Percentiles rank a stretch among this genome's conserved stretches.
phyloP scores from a whole-genome alignment of 2,888 invertebrate genomes.

The Meloe dianella region DNA sequence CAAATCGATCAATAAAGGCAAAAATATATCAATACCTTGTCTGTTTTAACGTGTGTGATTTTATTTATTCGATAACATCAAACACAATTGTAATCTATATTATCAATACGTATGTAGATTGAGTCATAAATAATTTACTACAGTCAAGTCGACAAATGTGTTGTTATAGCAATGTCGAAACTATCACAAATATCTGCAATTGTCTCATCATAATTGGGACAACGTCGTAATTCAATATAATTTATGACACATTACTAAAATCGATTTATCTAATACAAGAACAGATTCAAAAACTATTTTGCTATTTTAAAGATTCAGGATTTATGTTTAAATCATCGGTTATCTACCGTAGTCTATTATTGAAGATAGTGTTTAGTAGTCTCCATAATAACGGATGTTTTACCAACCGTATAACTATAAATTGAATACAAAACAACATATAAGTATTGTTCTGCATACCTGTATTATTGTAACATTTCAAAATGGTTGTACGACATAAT shows the following conservation, averaged over 20 bases:
- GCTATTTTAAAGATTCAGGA: too few relatives aligned
- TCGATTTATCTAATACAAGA: background rate
- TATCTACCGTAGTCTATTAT: too few relatives aligned
- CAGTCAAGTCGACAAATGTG: constrained; percentile 7
- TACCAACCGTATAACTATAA: too few relatives aligned
- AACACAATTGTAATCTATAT: background rate
- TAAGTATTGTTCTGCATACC: too few relatives aligned
- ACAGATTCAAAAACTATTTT: too few relatives aligned
- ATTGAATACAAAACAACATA: too few relatives aligned
- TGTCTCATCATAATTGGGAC: constrained; percentile 44
- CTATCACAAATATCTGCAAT: constrained; percentile 36
- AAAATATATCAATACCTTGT: too few relatives aligned
- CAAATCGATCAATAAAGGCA: too few relatives aligned
- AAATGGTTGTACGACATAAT: background rate
- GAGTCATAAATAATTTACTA: constrained; percentile 5
- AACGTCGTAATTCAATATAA: constrained; percentile 44
- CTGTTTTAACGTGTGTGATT: background rate
- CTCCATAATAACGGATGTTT: too few relatives aligned
- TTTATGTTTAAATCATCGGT: too few relatives aligned
- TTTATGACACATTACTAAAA: constrained; percentile 33
- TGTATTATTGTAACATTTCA: background rate
- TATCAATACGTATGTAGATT: background rate
- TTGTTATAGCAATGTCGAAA: constrained; percentile 21
- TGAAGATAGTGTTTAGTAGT: too few relatives aligned
- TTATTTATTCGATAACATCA: background rate